Evolutionary conservation across 2,113 vertebrate species (phyloP).

Genomic region (Saccopteryx bilineata): DNA sequence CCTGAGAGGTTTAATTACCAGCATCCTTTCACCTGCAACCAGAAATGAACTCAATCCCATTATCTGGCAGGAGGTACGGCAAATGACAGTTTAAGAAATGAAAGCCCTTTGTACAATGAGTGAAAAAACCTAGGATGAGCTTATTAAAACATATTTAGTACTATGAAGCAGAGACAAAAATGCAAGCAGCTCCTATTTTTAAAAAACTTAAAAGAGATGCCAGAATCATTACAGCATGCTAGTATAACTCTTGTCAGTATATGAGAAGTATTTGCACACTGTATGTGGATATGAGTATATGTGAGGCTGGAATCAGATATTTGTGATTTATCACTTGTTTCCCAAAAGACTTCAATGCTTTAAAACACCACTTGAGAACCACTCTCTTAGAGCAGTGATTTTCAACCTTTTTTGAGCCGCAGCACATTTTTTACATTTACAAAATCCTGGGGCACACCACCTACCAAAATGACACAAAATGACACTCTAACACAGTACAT

Average conservation of each 20-base stretch:
- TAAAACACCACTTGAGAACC: neutral
- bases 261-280: neutral
- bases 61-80: neutral
- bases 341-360: neutral
- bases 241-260: neutral
- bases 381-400: neutral
- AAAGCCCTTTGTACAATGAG: neutral
- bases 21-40: neutral
- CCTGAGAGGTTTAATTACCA: neutral
- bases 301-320: neutral
- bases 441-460: no score
- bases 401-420: no score
- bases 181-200: neutral
- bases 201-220: neutral
- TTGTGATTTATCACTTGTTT: neutral
- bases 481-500: no score
- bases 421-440: no score
- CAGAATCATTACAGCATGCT: neutral
- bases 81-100: constrained; percentile 47
- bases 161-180: constrained; percentile 1
- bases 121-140: neutral
- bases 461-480: no score
- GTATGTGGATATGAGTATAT: neutral
- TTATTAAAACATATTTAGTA: constrained; percentile 24
- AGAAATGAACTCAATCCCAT: constrained; percentile 43